These are phyloP conservation scores for Phoenicopterus ruber DNA, from an alignment of 2,113 vertebrate species.

Conservation along the genomic window DNA sequence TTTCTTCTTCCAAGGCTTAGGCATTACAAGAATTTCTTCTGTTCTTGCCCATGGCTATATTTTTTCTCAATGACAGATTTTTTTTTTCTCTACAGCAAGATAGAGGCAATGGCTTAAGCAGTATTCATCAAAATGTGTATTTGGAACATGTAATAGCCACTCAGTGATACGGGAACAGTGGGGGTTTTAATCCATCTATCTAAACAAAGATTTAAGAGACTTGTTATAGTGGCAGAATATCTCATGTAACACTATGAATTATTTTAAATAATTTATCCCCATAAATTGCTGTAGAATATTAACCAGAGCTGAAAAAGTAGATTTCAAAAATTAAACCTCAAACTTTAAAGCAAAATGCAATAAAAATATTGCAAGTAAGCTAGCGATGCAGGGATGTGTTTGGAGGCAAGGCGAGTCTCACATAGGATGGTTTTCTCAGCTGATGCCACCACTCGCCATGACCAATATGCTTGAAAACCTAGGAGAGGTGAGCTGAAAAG, in stretches of 20 bases:
- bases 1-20: constrained; percentile 9
- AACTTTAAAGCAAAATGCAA: background rate
- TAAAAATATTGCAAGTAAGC: background rate
- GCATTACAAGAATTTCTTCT: background rate
- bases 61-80: background rate
- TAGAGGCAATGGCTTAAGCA: background rate
- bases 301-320: background rate
- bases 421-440: background rate
- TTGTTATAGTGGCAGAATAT: background rate
- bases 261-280: background rate
- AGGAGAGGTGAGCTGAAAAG: background rate
- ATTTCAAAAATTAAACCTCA: background rate
- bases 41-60: background rate
- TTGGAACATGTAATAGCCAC: background rate
- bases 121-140: background rate
- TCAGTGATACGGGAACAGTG: background rate
- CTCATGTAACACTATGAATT: background rate
- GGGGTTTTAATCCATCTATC: background rate
- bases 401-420: background rate
- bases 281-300: background rate
- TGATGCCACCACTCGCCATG: background rate
- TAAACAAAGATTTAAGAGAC: background rate
- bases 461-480: background rate
- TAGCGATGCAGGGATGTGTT: background rate
- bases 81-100: background rate